Base-by-base conservation (phyloP, 2,888 invertebrate species). In the Zhengitettix transpicula region DNA sequence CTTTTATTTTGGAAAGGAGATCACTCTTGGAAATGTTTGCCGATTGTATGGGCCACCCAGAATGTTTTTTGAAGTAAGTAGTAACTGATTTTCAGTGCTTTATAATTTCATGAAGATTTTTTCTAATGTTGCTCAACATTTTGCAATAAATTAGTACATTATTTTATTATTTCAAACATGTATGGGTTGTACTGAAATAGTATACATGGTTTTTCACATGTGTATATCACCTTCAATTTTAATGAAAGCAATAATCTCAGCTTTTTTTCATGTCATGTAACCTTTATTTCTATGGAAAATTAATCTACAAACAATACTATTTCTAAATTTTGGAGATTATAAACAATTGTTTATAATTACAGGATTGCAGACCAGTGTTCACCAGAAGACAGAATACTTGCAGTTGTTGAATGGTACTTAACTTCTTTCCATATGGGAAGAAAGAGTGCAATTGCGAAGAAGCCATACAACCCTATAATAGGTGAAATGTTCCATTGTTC, bases 381-480 rank as follows among this genome's bases (percentile, higher is more conserved):
- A 11, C 69, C 74, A 9, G 73, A 75, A 64, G 67, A 67, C 16
- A 64, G 75, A 52, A 73, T 76, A 67, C 60, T 74, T 62, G 70
- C 71, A 14, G 71, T 76, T 42, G 65, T 76, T 44, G 72, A 75
- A 63, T 77, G 77, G 77, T 77, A 76, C 64, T 68, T 77, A n/a
- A 73, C 74, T 3, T 73, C 75, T 53, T 75, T 77, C 65, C 74
- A 75, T 65, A 71, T 71, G 47, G 74, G 73, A 40, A 67, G 70
- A 28, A 67, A 69, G 61, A 66, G 68, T 56, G 65, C 67, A 44
- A 62, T 66, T 42, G 75, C 75, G 51, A 77, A 76, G 67, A 78
- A 78, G 65, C 78, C 78, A 1, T 78, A 75, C 67, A 78, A 78
- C 66, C 78, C 78, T 2, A 73, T 78, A 52, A 71, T 78, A 53